These are phyloP conservation scores for Chionomys nivalis DNA, from an alignment of 2,113 vertebrate genomes.

Conservation along the genomic window DNA sequence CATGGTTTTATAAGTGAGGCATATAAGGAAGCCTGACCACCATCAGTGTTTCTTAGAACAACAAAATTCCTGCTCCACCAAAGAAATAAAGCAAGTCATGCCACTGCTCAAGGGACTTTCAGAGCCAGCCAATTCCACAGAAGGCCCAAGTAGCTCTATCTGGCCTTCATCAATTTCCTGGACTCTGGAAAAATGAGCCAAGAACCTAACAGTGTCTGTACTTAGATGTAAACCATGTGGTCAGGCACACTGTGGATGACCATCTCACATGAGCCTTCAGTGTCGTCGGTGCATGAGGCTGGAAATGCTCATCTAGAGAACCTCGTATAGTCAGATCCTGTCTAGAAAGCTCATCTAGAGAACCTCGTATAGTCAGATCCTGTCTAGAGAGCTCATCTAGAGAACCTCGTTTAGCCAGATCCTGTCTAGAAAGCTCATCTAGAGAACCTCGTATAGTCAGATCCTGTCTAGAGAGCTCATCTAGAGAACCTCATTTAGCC, in stretches of 20 bases:
- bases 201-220: neutral
- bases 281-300: neutral
- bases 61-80: neutral
- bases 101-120: neutral
- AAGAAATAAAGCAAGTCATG: neutral
- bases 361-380: neutral
- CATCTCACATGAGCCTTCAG: neutral
- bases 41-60: neutral
- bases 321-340: neutral
- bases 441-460: neutral
- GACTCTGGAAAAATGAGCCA: neutral
- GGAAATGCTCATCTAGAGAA: neutral
- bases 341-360: neutral
- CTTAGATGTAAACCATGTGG: neutral
- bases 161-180: neutral
- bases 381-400: neutral
- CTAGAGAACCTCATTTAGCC: neutral
- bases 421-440: neutral
- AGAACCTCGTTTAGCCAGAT: neutral
- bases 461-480: neutral
- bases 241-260: neutral
- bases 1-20: neutral
- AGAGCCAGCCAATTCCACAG: slow-evolving; percentile 17
- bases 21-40: neutral
- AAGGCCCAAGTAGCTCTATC: neutral